phyloP scores from a whole-genome alignment of 2,113 vertebrate genomes.

The Platycercus adscitus region DNA sequence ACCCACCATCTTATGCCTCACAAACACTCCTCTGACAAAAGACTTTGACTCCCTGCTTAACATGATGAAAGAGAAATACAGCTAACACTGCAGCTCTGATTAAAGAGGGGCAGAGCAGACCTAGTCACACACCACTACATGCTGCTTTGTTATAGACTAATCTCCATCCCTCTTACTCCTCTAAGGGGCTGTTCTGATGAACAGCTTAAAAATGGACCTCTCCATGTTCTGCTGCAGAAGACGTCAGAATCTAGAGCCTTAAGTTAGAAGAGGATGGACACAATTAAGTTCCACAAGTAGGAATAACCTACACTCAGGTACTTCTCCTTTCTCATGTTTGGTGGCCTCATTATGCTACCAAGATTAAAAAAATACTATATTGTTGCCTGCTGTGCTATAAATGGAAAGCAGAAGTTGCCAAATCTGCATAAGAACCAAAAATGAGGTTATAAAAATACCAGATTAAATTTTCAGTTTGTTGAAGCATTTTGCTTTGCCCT shows the following conservation, averaged over 20 bases:
- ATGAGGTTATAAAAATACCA: background rate
- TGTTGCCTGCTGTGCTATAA: background rate
- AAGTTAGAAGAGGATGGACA: background rate
- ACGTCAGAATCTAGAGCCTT: background rate
- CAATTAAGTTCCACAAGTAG: background rate
- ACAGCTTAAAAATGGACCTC: background rate
- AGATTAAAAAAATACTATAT: background rate
- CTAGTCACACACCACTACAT: background rate
- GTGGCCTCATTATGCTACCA: background rate
- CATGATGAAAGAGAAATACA: background rate
- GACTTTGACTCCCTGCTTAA: conserved; percentile 42
- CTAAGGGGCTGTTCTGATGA: background rate
- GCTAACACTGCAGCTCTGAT: background rate
- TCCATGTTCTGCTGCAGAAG: background rate
- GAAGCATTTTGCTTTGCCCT: background rate
- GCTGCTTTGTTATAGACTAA: background rate
- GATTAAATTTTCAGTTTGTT: background rate
- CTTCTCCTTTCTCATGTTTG: background rate
- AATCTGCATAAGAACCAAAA: conserved; percentile 9
- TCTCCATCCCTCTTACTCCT: background rate
- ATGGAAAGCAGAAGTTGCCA: conserved; percentile 32
- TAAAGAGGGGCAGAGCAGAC: background rate
- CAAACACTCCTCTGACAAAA: conserved; percentile 58
- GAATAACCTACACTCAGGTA: background rate
- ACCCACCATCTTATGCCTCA: conserved; percentile 25